These are phyloP conservation scores for Thalassoma bifasciatum DNA, from an alignment of 2,113 vertebrate species.

Conservation along the genomic window DNA sequence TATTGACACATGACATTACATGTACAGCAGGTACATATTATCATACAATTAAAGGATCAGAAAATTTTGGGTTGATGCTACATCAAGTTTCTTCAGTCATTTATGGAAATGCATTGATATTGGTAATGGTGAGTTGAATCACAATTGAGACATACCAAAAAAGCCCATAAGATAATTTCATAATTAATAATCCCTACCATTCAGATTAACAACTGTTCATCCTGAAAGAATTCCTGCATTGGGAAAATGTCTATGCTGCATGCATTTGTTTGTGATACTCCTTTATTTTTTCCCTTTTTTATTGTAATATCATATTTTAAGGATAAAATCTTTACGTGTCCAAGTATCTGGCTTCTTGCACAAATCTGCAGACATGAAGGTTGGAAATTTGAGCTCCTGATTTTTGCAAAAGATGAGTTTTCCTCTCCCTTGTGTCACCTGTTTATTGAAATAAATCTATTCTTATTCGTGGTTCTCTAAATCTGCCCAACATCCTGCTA, in stretches of 20 bases:
- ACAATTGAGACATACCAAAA: neutral
- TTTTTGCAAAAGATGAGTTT: conserved; percentile 17
- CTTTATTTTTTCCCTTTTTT: too few relatives aligned
- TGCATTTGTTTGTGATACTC: too few relatives aligned
- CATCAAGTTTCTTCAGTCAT: neutral
- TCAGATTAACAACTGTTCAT: too few relatives aligned
- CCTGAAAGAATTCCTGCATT: too few relatives aligned
- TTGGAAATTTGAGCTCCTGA: conserved; percentile 32
- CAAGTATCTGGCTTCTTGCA: neutral
- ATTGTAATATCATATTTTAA: too few relatives aligned
- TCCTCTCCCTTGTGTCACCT: neutral
- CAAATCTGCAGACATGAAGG: conserved; percentile 1
- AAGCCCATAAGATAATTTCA: too few relatives aligned
- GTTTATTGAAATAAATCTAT: neutral
- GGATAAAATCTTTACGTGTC: neutral
- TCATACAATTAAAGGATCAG: too few relatives aligned
- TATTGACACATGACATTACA: neutral
- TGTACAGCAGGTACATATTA: too few relatives aligned
- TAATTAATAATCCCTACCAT: too few relatives aligned
- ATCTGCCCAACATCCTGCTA: conserved; percentile 38
- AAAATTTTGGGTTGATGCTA: neutral
- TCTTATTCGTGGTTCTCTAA: conserved; percentile 15
- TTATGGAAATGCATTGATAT: neutral
- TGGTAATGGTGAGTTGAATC: too few relatives aligned
- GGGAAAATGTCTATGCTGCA: too few relatives aligned